Conservation (phyloP, 2,113 vertebrate genomes). For the Lasiurus cinereus region DNA sequence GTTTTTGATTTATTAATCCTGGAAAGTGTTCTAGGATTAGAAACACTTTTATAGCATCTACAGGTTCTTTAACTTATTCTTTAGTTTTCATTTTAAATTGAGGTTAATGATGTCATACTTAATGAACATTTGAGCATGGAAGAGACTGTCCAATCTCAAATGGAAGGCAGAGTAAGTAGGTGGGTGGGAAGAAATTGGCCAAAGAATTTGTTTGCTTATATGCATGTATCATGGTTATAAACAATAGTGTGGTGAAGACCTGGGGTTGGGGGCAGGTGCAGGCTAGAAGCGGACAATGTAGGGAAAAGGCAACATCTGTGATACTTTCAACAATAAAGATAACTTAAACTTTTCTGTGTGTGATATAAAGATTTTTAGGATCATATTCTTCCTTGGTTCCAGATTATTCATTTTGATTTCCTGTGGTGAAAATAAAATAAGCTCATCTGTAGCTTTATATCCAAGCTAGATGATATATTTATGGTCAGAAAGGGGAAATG, state of each 20-base stretch:
- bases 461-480: neutral
- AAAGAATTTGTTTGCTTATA: too few relatives aligned
- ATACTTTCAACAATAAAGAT: too few relatives aligned
- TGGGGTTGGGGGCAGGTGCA: too few relatives aligned
- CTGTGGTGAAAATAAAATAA: neutral
- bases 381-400: neutral
- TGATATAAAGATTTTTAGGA: neutral
- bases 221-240: too few relatives aligned
- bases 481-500: neutral
- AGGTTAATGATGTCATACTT: neutral
- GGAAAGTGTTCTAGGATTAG: neutral
- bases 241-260: too few relatives aligned
- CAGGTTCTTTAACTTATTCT: neutral
- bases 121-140: neutral
- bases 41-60: neutral
- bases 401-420: neutral
- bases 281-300: too few relatives aligned
- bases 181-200: too few relatives aligned
- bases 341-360: neutral
- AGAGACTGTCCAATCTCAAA: too few relatives aligned
- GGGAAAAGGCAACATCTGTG: too few relatives aligned
- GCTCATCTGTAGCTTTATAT: neutral
- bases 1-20: neutral
- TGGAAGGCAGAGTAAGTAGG: too few relatives aligned
- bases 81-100: conserved; percentile 32